Evolutionary conservation across 2,797 vertebrate species (phyloP), one percentile per base, ranked within the genome.

Genomic region (Periophthalmus magnuspinnatus): DNA sequence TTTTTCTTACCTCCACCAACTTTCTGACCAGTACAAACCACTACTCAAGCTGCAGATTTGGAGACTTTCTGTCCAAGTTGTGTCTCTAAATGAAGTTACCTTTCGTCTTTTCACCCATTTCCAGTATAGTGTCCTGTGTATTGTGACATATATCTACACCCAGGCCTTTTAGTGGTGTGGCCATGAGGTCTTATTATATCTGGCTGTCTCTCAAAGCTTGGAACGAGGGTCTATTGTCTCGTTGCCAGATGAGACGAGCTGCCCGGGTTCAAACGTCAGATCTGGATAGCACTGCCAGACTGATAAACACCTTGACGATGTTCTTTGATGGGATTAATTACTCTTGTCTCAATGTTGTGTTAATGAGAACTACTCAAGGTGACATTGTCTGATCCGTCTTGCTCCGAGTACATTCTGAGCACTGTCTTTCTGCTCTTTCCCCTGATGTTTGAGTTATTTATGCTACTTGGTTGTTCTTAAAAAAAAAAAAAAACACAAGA

Each of bases 401-500:
- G 14, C 58, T 75, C 33, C 66, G 61, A 28, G 70, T 74, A 75
- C 77, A 72, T 76, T 65, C 81, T 81, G 76, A 71, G 52, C 65
- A 24, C 47, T 41, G 48, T 75, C 63, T 78, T 38, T 63, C 38
- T 19, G 17, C 50, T 47, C 45, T 61, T 70, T 75, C 57, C 79
- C 77, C 65, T 72, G 77, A 86, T 86, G 81, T 80, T 88, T 83
- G 65, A 72, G 82, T 85, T 91, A 87, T 91, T 90, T 86, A 88
- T 87, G 78, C 71, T 83, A 86, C 83, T 87, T 87, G 76, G 82
- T 84, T 81, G 71, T 77, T 72, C 68, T 75, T 74, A 13, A 17
- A 21, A 65, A 52, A 54, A 52, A 54, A 54, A 34, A 54, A 34
- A 66, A 55, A n/a, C n/a, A 19, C 33, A 69, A 55, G 24, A 74